Evolutionary conservation across 2,888 invertebrate species (phyloP).

Genomic region (Ochlodes sylvanus): DNA sequence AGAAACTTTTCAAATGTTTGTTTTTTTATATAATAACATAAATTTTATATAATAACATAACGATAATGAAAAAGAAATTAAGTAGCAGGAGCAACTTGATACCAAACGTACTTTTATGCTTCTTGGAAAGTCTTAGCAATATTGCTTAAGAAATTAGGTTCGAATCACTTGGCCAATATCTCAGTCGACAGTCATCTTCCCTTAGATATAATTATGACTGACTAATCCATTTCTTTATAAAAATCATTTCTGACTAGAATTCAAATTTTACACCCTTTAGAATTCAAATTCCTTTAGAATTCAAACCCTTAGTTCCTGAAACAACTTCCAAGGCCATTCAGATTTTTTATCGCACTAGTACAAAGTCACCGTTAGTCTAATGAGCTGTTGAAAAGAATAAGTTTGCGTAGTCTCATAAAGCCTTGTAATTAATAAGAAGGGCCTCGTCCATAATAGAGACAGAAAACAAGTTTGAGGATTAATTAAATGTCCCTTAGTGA

Average conservation of each 20-base stretch:
- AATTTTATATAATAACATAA: too few relatives aligned
- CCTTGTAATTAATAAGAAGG: constrained; percentile 18
- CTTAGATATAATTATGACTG: background rate
- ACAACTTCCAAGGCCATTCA: background rate
- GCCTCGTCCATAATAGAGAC: background rate
- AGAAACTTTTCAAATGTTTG: too few relatives aligned
- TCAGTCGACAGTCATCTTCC: too few relatives aligned
- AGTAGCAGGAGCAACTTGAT: too few relatives aligned
- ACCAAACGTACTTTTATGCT: too few relatives aligned
- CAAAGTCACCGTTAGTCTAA: constrained; percentile 14
- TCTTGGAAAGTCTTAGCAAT: too few relatives aligned
- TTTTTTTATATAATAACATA: too few relatives aligned
- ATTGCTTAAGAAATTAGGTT: too few relatives aligned
- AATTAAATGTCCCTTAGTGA: background rate
- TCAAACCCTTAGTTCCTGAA: background rate
- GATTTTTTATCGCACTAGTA: constrained; percentile 7
- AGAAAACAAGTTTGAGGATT: background rate
- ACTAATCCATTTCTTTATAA: background rate
- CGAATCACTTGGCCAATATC: too few relatives aligned
- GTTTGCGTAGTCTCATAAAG: constrained; percentile 22
- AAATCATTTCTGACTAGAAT: background rate
- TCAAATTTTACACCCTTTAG: background rate
- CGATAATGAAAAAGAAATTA: too few relatives aligned
- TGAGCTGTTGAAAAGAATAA: constrained; percentile 28
- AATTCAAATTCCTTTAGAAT: too few relatives aligned